A percentile compares a stretch with the other conserved stretches of the same genome.
These are phyloP conservation scores for Drosophila kikkawai DNA, from an alignment of 1,140 invertebrate genomes.

Conservation along the genomic window DNA sequence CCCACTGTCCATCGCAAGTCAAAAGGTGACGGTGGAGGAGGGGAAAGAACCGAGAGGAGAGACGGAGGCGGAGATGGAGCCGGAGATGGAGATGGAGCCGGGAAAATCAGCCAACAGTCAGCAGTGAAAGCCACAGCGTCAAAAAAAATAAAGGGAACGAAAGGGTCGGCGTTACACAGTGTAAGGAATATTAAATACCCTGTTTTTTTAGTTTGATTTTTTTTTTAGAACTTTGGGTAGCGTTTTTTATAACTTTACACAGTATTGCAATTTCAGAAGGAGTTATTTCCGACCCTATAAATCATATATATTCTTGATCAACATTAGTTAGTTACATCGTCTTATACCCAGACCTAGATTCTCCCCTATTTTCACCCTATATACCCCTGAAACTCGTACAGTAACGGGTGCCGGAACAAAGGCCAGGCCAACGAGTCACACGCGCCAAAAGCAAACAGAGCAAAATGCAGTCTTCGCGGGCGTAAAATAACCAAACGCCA, in stretches of 20 bases:
- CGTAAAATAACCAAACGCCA: constrained; percentile 34
- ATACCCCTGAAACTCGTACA: neutral
- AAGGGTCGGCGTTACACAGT: neutral
- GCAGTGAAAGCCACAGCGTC: constrained; percentile 37
- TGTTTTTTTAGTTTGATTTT: neutral
- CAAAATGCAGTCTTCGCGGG: constrained; percentile 49
- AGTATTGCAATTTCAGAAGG: too few species aligned
- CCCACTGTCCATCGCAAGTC: constrained; percentile 36
- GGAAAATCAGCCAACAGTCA: constrained; percentile 49
- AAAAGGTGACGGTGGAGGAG: constrained; percentile 30
- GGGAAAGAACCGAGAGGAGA: constrained; percentile 6
- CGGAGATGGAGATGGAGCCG: constrained; percentile 19
- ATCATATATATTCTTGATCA: too few species aligned
- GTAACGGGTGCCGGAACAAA: constrained; percentile 46
- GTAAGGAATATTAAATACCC: neutral
- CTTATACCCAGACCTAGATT: neutral
- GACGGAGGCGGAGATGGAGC: neutral
- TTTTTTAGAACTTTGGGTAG: neutral
- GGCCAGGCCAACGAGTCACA: constrained; percentile 56
- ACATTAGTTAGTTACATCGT: too few species aligned
- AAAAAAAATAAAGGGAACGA: constrained; percentile 7
- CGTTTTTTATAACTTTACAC: neutral
- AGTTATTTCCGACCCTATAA: too few species aligned
- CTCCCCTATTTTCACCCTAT: neutral
- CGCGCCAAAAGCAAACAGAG: constrained; percentile 63